phyloP scores from a whole-genome alignment of 2,113 vertebrate species.

The Gallinago jamesoni region DNA sequence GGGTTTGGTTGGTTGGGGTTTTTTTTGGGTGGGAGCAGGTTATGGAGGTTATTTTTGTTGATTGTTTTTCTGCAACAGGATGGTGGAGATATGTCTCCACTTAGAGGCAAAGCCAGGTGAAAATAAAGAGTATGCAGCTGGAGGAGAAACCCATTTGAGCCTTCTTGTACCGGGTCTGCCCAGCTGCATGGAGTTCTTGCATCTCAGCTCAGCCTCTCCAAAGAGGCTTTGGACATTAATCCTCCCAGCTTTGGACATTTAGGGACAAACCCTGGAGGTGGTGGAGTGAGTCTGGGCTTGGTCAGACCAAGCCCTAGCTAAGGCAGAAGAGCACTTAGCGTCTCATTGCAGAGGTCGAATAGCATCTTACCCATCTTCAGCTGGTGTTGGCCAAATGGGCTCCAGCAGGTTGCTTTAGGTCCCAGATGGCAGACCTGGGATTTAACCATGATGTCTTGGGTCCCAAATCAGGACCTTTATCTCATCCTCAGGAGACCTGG shows the following conservation, averaged over 20 bases:
- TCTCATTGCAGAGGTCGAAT: not conserved
- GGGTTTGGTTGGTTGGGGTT: not conserved
- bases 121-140: not conserved
- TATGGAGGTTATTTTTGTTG: no score
- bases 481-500: not conserved
- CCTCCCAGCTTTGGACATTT: not conserved
- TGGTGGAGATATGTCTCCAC: not conserved
- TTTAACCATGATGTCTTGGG: not conserved
- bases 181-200: not conserved
- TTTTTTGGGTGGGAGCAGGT: no score
- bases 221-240: not conserved
- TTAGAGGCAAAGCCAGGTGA: not conserved
- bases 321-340: not conserved
- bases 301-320: not conserved
- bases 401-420: not conserved
- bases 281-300: not conserved
- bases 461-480: not conserved
- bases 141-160: not conserved
- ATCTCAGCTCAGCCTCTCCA: not conserved
- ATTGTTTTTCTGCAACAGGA: not conserved
- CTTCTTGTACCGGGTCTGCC: not conserved
- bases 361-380: not conserved
- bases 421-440: not conserved
- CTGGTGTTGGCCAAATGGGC: not conserved
- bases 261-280: not conserved